phyloP scores from a whole-genome alignment of 2,888 invertebrate species.

The Teleiodes luculella region DNA sequence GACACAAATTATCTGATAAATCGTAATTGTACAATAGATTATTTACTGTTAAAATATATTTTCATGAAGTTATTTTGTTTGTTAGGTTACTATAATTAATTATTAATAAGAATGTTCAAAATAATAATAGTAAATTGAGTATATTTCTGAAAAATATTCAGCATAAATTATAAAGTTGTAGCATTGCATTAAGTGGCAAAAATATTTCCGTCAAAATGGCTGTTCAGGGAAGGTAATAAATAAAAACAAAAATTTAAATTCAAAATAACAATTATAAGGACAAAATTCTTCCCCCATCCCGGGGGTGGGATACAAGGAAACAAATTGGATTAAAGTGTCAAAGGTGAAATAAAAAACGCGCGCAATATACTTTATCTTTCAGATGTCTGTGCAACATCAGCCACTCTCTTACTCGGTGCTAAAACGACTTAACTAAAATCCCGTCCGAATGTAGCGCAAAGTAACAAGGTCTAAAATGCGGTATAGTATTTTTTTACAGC shows the following conservation, averaged over 20 bases:
- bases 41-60: neutral
- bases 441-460: conserved; percentile 16
- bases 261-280: conserved; percentile 72
- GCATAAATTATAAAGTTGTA: no score
- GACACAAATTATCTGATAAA: neutral
- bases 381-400: conserved; percentile 65
- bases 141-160: no score
- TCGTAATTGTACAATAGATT: neutral
- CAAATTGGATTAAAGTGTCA: conserved; percentile 79
- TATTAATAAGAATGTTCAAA: no score
- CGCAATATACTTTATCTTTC: conserved; percentile 55
- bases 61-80: no score
- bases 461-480: conserved; percentile 40
- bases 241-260: conserved; percentile 56
- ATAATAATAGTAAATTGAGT: no score
- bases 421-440: conserved; percentile 16
- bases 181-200: no score
- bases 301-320: conserved; percentile 66
- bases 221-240: conserved; percentile 34
- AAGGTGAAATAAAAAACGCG: conserved; percentile 76
- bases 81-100: no score
- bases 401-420: conserved; percentile 23
- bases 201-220: conserved; percentile 3
- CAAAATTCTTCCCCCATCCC: conserved; percentile 68
- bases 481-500: conserved; percentile 35